A percentile compares a stretch with the other conserved stretches of the same genome.
Conservation (phyloP, 2,888 invertebrate species). For the Sminthurinus aureus region DNA sequence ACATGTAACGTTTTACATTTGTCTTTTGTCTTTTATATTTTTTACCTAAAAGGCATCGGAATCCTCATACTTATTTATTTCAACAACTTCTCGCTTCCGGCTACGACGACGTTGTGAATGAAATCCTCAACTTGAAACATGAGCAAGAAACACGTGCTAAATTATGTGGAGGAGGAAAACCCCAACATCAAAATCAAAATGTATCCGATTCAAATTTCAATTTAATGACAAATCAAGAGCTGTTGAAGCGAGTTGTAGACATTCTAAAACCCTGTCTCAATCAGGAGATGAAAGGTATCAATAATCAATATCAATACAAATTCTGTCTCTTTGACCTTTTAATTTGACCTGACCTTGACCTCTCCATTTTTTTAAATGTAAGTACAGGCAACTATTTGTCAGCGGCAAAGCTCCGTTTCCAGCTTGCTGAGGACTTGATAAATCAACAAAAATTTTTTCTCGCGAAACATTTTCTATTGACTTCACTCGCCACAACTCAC, state of each 20-base stretch:
- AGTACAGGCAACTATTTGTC: conserved; percentile 14
- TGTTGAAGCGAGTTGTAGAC: neutral
- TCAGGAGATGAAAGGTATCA: neutral
- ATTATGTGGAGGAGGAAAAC: neutral
- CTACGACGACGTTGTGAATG: neutral
- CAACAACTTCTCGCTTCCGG: conserved; percentile 5
- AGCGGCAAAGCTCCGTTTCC: conserved; percentile 5
- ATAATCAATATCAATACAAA: too few species aligned
- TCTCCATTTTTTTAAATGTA: neutral
- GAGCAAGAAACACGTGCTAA: neutral
- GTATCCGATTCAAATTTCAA: neutral
- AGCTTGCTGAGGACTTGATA: conserved; percentile 7
- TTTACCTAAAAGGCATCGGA: neutral
- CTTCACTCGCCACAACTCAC: conserved; percentile 9
- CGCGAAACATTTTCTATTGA: conserved; percentile 13
- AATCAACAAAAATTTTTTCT: neutral
- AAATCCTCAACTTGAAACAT: neutral
- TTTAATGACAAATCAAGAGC: neutral
- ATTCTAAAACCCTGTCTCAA: neutral
- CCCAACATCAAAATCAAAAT: neutral
- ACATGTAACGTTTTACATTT: too few species aligned
- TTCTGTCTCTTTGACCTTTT: neutral
- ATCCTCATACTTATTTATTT: neutral
- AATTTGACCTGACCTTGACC: neutral
- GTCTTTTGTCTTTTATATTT: too few species aligned